These are phyloP conservation scores for Chrysemys picta DNA, from an alignment of 2,113 vertebrate genomes.

Conservation along the genomic window DNA sequence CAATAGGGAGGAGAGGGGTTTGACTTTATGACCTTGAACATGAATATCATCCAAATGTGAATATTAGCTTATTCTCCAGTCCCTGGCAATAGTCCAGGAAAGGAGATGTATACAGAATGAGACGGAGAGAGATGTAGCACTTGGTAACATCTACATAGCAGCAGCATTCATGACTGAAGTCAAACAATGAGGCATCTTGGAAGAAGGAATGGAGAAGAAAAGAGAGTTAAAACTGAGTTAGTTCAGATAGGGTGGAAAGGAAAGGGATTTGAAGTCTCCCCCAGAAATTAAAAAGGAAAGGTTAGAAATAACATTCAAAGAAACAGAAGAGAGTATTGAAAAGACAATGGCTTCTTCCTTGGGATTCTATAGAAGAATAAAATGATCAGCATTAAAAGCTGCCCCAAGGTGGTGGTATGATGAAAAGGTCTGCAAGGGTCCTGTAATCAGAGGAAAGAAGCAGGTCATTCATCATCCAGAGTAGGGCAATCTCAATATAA, in stretches of 20 bases:
- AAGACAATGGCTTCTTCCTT: not conserved
- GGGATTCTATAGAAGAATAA: not conserved
- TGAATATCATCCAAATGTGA: not conserved
- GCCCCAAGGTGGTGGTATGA: not conserved
- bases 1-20: not conserved
- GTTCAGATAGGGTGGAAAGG: not conserved
- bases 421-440: not conserved
- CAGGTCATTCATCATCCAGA: not conserved
- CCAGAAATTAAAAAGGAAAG: not conserved
- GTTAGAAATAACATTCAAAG: not conserved
- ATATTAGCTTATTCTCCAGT: not conserved
- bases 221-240: not conserved
- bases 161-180: too few relatives aligned
- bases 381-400: not conserved
- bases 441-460: not conserved
- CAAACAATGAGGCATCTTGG: too few relatives aligned
- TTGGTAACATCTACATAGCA: not conserved
- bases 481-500: not conserved
- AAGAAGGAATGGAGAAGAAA: not conserved
- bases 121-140: not conserved
- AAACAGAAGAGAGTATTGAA: not conserved
- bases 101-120: not conserved
- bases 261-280: not conserved
- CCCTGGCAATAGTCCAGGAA: not conserved
- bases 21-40: not conserved